Evolutionary conservation across 2,113 vertebrate genomes (phyloP).

Genomic region (Brachyistius frenatus): DNA sequence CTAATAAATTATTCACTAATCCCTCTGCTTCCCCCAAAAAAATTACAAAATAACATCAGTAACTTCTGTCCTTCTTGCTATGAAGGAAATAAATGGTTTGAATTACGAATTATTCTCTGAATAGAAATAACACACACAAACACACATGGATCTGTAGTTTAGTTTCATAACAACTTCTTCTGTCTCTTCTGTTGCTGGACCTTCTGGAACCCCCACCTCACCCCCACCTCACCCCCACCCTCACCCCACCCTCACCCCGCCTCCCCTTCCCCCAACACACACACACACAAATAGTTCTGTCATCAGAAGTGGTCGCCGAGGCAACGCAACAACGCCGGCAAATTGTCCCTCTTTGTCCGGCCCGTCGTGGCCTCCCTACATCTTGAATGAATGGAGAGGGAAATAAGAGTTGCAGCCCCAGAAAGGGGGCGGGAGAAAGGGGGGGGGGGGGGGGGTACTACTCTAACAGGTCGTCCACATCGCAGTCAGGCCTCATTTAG

Average conservation of each 20-base stretch:
- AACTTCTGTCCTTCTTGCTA: too few relatives aligned
- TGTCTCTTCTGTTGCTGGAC: too few relatives aligned
- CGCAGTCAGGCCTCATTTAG: conserved; percentile 50
- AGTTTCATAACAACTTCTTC: neutral
- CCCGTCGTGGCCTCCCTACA: conserved; percentile 16
- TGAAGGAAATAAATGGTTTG: too few relatives aligned
- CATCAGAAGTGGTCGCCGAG: conserved; percentile 54
- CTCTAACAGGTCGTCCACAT: conserved; percentile 43
- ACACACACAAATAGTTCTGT: conserved; percentile 38
- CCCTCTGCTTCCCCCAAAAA: too few relatives aligned
- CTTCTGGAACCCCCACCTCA: too few relatives aligned
- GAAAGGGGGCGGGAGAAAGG: conserved; percentile 17
- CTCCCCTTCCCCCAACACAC: neutral
- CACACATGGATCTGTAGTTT: neutral
- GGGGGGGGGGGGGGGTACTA: conserved; percentile 25
- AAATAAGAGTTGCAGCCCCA: conserved; percentile 31
- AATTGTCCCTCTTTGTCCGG: conserved; percentile 47
- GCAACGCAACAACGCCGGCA: conserved; percentile 56
- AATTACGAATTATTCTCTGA: neutral
- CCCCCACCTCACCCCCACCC: neutral
- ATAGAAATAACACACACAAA: neutral
- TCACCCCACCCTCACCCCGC: neutral
- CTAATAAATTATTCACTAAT: too few relatives aligned
- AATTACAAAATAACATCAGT: too few relatives aligned
- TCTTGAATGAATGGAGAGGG: conserved; percentile 13